Base-by-base conservation (phyloP, 2,113 vertebrate species). In the Odobenus rosmarus region DNA sequence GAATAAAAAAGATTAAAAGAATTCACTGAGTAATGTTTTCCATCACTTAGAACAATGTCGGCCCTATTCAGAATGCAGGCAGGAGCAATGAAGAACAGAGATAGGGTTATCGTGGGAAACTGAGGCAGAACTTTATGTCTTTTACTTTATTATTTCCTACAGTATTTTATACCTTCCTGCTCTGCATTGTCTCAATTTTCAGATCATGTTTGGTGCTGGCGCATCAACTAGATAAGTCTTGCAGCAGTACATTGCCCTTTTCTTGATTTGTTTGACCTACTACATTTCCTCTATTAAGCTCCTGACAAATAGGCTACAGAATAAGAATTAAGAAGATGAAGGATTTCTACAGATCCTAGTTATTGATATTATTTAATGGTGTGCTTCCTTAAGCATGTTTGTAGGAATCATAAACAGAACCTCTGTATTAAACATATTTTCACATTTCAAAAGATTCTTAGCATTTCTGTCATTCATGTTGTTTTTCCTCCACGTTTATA, bases 401-500 rank as follows among this genome's bases (percentile, higher is more conserved):
- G 18, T 64, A 77, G 13, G 67, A 96, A 19, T 59, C 16, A 76
- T 94, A 97, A 92, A 90, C 53, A 96, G 59, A 93, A 94, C 9
- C 55, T 94, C 59, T 80, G 5, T 81, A 81, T 96, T 95, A 96
- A 96, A 62, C 55, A 82, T 74, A 74, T 95, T 98, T 97, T 97
- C 93, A 96, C 93, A 88, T 97, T 98, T 95, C 95, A 95, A 97
- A 84, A 74, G 67, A 88, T 95, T 94, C 67, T 97, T 98, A 82
- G 84, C 82, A 87, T 97, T 95, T 96, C 88, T 98, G 96, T 95
- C 95, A 97, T 91, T 98, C 64, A 71, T 71, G 76, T 96, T 97
- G 81, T 94, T 98, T 97, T 97, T 97, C 88, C 88, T 92, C 11
- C 42, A 79, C 3, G 4, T 93, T 98, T 96, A 92, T 79, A 93